phyloP scores from a whole-genome alignment of 2,797 vertebrate species.

The Paguma larvata region DNA sequence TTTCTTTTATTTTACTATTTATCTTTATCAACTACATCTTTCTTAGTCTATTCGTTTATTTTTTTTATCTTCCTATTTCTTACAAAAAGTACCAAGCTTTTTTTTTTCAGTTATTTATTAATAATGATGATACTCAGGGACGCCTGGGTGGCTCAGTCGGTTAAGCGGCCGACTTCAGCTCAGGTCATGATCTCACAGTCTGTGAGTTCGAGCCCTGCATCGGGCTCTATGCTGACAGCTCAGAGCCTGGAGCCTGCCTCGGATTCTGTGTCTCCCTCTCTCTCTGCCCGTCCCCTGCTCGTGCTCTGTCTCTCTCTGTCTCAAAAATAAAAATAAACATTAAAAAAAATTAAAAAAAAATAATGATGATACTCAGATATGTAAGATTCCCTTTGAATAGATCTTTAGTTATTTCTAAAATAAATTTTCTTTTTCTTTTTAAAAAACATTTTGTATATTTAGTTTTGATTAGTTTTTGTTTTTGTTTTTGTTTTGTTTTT shows the following conservation, averaged over 20 bases:
- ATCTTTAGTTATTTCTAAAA: neutral
- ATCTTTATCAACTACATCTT: neutral
- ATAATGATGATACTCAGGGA: neutral
- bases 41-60: neutral
- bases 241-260: too few species aligned
- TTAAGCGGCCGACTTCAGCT: too few species aligned
- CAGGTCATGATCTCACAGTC: too few species aligned
- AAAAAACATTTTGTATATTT: constrained; percentile 9
- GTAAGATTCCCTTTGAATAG: neutral
- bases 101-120: neutral
- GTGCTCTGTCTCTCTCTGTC: too few species aligned
- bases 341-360: too few species aligned
- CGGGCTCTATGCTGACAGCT: too few species aligned
- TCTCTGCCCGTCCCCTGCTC: too few species aligned
- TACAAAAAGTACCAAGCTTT: neutral
- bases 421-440: neutral
- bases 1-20: neutral
- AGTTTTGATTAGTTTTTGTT: neutral
- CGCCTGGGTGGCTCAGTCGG: too few species aligned
- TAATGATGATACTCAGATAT: neutral
- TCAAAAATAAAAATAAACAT: too few species aligned
- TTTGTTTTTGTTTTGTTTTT: neutral
- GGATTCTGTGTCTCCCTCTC: too few species aligned
- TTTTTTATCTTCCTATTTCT: neutral
- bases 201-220: too few species aligned